Percentiles rank a stretch among this genome's conserved stretches.
phyloP scores from a whole-genome alignment of 2,888 invertebrate species.

The Apodemia hepburni region DNA sequence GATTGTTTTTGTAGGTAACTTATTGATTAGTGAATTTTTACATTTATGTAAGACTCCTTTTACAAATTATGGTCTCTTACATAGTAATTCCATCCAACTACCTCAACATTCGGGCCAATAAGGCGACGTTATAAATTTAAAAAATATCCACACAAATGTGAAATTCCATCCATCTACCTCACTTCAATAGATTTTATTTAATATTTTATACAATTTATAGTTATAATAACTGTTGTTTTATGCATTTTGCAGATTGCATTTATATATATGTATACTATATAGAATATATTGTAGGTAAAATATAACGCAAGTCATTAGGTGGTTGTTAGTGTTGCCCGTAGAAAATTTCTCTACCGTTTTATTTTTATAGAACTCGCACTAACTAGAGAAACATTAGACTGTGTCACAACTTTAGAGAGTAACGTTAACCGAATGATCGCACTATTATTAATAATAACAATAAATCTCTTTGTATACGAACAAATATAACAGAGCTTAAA shows the following conservation, averaged over 20 bases:
- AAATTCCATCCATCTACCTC: constrained; percentile 88
- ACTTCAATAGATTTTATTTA: constrained; percentile 82
- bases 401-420: constrained; percentile 53
- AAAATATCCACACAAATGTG: constrained; percentile 78
- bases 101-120: constrained; percentile 79
- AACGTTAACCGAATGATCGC: constrained; percentile 48
- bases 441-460: constrained; percentile 51
- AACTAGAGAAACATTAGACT: constrained; percentile 61
- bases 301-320: constrained; percentile 73
- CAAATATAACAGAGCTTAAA: constrained; percentile 77
- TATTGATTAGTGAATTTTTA: constrained; percentile 71
- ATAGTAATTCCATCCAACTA: constrained; percentile 81
- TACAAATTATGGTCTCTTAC: constrained; percentile 67
- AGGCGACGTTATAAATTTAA: constrained; percentile 64
- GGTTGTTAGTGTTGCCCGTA: constrained; percentile 70
- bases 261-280: constrained; percentile 70
- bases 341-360: constrained; percentile 45
- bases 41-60: constrained; percentile 65
- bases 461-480: constrained; percentile 74
- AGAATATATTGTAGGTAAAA: constrained; percentile 77
- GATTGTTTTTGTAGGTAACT: no score
- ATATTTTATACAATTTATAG: constrained; percentile 81
- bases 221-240: constrained; percentile 79
- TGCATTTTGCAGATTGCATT: constrained; percentile 80
- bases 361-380: constrained; percentile 62